phyloP scores from a whole-genome alignment of 2,797 vertebrate species.

The Psittacula echo region DNA sequence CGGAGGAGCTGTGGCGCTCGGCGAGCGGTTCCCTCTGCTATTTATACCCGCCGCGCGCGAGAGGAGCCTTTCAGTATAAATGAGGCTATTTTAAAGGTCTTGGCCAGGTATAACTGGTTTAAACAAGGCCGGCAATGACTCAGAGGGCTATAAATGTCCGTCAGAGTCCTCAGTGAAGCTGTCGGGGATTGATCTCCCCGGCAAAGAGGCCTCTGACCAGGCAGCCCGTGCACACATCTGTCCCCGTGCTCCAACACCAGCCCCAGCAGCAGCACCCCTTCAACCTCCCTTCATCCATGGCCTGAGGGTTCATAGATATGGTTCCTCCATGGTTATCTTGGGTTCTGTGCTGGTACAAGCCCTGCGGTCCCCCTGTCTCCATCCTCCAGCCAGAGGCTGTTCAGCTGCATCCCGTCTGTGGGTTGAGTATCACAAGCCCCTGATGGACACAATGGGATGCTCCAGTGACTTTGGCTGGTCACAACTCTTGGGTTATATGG shows the following conservation, averaged over 20 bases:
- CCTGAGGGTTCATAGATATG: fast-evolving
- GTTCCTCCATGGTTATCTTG: fast-evolving
- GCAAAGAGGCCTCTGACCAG: not conserved
- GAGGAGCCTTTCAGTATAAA: slow-evolving; percentile 54
- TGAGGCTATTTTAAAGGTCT: slow-evolving; percentile 70
- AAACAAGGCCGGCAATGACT: slow-evolving; percentile 65
- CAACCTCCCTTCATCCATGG: fast-evolving
- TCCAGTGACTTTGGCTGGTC: not conserved
- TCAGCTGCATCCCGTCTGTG: not conserved
- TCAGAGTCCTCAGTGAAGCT: slow-evolving; percentile 18
- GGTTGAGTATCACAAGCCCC: not conserved
- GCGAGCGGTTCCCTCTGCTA: not conserved
- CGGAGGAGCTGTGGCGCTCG: not conserved
- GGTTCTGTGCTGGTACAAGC: fast-evolving
- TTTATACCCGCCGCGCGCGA: slow-evolving; percentile 26
- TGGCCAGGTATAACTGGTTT: slow-evolving; percentile 72
- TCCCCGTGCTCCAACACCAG: fast-evolving
- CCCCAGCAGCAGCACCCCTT: not conserved
- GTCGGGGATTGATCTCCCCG: not conserved
- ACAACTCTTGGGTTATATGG: fast-evolving
- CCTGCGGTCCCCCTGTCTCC: fast-evolving
- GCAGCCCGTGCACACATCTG: fast-evolving
- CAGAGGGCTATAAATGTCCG: slow-evolving; percentile 66
- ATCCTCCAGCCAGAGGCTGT: not conserved
- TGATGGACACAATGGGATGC: fast-evolving